Evolutionary conservation across 2,797 vertebrate species (phyloP), one percentile per base, ranked within the genome.

Genomic region (Bradypodion ventrale): DNA sequence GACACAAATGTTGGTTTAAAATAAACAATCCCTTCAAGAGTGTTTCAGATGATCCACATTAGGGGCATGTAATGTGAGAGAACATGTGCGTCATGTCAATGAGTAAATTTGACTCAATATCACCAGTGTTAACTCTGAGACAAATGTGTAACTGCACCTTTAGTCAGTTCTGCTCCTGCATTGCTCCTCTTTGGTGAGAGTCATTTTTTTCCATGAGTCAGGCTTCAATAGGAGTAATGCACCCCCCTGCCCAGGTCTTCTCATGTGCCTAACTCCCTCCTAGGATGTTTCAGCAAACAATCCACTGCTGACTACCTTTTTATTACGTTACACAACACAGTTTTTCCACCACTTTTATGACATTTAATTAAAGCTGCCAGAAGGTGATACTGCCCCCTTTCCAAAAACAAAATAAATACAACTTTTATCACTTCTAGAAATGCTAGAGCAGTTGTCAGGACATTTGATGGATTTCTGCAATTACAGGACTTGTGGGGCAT

Each of bases 371-470:
- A 96, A 96, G 94, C 95, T 78, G 83, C 95, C 96, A 97, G 96
- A 96, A 96, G 96, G 96, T 96, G 95, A 97, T 96, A 96, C 96
- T 96, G 95, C 95, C 95, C 95, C 96, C 94, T 96, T 96, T 97
- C 95, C 95, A 93, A 94, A 95, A 96, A 95, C 94, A 95, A 96
- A 96, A 97, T 96, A 96, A 96, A 97, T 96, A 94, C 95, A 94
- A 90, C 94, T 96, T 96, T 96, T 96, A 96, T 97, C 93, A 94
- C 96, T 96, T 95, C 95, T 96, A 95, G 96, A 96, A 97, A 96
- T 95, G 96, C 95, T 94, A 86, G 91, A 96, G 94, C 94, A 95
- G 94, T 95, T 97, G 96, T 96, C 96, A 96, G 91, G 93, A 91
- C 93, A 85, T 92, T 94, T 97, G 96, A 97, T 97, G 94, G 96